Conservation (phyloP, 2,113 vertebrate genomes). For the Etia nguti region DNA sequence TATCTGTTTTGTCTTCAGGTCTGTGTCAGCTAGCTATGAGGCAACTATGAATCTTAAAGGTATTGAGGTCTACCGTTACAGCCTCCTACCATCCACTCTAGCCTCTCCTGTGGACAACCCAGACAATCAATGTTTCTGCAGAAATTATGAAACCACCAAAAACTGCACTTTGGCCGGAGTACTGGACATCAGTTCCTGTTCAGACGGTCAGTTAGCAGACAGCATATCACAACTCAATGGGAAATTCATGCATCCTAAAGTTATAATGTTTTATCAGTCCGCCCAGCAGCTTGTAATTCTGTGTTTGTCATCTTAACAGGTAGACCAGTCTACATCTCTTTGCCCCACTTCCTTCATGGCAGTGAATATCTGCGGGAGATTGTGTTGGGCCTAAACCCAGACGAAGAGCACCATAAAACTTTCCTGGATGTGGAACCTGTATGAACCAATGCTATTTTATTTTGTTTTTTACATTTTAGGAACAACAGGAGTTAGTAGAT, state of each 20-base stretch:
- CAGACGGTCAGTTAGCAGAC: conserved; percentile 64
- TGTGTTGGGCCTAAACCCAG: conserved; percentile 75
- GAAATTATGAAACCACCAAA: conserved; percentile 32
- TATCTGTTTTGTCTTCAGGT: conserved; percentile 66
- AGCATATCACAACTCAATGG: neutral
- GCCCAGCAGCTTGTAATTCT: neutral
- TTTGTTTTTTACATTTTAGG: neutral
- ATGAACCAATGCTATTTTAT: conserved; percentile 43
- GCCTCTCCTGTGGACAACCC: conserved; percentile 76
- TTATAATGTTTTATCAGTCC: neutral
- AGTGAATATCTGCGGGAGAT: conserved; percentile 59
- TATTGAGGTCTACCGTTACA: conserved; percentile 83
- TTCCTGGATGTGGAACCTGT: conserved; percentile 92
- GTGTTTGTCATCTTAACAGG: conserved; percentile 58
- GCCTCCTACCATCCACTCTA: conserved; percentile 75
- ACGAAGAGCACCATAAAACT: conserved; percentile 78
- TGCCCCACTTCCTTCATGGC: conserved; percentile 89
- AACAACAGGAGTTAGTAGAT: neutral
- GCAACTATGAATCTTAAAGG: conserved; percentile 72
- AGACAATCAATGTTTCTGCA: conserved; percentile 87
- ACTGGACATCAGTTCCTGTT: conserved; percentile 80
- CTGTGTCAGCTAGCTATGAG: conserved; percentile 78
- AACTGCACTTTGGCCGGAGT: conserved; percentile 83
- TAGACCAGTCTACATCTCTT: conserved; percentile 81
- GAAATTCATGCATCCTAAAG: neutral